A percentile compares a stretch with the other conserved stretches of the same genome.
Conservation (phyloP, 2,797 vertebrate species). For the Jordanella pulchra region DNA sequence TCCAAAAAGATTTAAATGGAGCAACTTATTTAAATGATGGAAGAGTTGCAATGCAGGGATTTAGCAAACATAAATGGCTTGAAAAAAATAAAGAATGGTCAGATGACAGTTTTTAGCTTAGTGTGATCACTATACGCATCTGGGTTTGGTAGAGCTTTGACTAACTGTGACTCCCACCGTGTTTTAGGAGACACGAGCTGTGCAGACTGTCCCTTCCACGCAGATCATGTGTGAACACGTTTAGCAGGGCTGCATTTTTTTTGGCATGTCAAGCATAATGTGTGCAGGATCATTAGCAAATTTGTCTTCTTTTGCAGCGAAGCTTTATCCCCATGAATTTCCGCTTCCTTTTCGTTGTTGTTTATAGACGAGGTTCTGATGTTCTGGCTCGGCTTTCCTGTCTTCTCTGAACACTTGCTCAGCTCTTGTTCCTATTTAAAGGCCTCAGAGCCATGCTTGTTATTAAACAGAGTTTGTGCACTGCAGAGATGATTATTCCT, state of each 20-base stretch:
- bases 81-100: not conserved
- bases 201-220: conserved; percentile 8
- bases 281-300: conserved; percentile 1
- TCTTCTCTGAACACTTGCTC: conserved; percentile 14
- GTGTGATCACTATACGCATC: not conserved
- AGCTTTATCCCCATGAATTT: not conserved
- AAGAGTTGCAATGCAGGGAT: not conserved
- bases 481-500: conserved; percentile 17
- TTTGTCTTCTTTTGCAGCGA: conserved; percentile 8
- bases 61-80: not conserved
- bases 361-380: conserved; percentile 15
- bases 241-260: conserved; percentile 25
- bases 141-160: not conserved
- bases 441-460: conserved; percentile 6
- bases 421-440: conserved; percentile 24
- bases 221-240: conserved; percentile 26
- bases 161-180: not conserved
- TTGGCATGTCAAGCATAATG: conserved; percentile 19
- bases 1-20: not conserved
- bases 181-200: not conserved
- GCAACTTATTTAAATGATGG: not conserved
- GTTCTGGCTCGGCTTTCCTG: not conserved
- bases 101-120: not conserved
- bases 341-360: conserved; percentile 9
- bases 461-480: conserved; percentile 24